Conservation (phyloP, 2,888 invertebrate species). For the Acholoe squamosa region DNA sequence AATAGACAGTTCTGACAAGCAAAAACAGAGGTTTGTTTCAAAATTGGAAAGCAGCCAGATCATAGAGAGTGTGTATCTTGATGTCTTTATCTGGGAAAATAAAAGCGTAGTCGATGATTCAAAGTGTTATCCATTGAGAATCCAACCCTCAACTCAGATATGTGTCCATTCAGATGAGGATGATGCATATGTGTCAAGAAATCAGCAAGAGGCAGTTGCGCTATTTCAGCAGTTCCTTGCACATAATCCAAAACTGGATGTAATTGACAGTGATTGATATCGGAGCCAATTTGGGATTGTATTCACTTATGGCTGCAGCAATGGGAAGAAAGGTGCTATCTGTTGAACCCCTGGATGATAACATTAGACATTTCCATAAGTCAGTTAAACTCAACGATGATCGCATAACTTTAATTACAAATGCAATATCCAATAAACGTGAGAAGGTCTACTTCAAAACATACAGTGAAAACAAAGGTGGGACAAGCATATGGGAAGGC, state of each 20-base stretch:
- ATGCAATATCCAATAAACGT: constrained; percentile 2
- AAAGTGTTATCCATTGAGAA: not conserved
- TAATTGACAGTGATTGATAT: not conserved
- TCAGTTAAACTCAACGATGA: not conserved
- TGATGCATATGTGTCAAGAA: not conserved
- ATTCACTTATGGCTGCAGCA: not conserved
- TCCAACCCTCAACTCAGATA: not conserved
- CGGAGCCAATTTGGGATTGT: not conserved
- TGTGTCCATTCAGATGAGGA: not conserved
- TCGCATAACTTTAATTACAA: not conserved
- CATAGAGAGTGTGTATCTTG: too few relatives aligned
- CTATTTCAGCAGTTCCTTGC: not conserved
- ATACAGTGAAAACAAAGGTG: not conserved
- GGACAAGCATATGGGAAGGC: not conserved
- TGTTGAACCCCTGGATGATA: not conserved
- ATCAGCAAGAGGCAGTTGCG: not conserved
- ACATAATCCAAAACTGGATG: not conserved
- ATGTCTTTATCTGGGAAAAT: too few relatives aligned
- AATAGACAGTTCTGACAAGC: too few relatives aligned
- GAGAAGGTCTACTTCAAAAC: constrained; percentile 8
- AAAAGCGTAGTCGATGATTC: not conserved
- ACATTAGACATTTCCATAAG: not conserved
- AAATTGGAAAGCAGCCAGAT: too few relatives aligned
- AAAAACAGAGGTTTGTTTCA: too few relatives aligned
- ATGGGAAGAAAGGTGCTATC: not conserved